Base-by-base conservation (phyloP, 1,140 invertebrate genomes). In the Drosophila guanche region DNA sequence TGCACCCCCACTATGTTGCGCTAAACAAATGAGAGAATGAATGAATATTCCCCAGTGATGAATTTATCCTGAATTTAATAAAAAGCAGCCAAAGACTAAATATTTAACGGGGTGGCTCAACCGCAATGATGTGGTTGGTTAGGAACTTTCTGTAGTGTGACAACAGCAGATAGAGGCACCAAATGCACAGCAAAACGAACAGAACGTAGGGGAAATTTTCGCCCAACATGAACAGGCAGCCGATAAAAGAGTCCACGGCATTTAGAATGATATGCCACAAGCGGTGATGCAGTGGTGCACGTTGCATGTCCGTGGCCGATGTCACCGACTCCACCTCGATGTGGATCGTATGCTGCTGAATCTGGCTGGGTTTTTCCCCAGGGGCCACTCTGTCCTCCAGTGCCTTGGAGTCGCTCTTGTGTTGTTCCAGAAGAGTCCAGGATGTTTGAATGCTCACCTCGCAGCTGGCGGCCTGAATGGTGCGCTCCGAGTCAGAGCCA, bases 1-100 rank as follows among this genome's bases (percentile, higher is more conserved):
- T 88, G 83, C 79, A 89, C 75, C n/a, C 83, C 83, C 16, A 86
- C 65, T 66, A 72, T 86, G 83, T 79, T 86, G 70, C 76, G 83
- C 16, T 20, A 1, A 20, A 83, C 85, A 69, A 79, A 59, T 33
- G 7, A 29, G 16, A 20, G 16, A 20, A 20, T 20, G 16, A 20
- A 83, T 85, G 66, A 79, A 59, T 33, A 6, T 25, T 52, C 45
- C 40, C 41, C 33, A 41, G 7, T 23, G 40, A 51, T 14, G 16
- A 47, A n/a, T 37, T 4, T 6, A 33, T 33, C 1, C 5, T 20
- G 3, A 23, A 51, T n/a, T 33, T 51, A 51, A 51, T 51, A 2
- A 20, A 51, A 37, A 29, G 27, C 29, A 3, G 29, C 29, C 8
- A 33, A 33, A 10, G 0, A 4, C 2, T 12, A 20, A 20, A 20